A percentile compares a stretch with the other conserved stretches of the same genome.
Evolutionary conservation across 2,888 invertebrate genomes (phyloP).

Genomic region (Zonitis immaculata): DNA sequence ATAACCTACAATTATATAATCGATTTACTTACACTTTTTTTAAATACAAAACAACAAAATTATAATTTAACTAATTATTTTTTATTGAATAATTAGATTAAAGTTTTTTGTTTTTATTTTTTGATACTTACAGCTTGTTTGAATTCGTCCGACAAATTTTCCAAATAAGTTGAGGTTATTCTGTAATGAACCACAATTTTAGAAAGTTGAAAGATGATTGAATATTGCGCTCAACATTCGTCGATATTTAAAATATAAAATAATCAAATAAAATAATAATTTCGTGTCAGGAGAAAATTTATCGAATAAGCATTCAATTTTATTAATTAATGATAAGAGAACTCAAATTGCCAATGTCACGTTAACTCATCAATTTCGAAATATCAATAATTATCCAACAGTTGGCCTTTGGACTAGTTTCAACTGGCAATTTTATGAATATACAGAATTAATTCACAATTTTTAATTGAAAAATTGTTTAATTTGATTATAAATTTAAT

Average conservation of each 20-base stretch:
- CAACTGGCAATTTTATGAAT: background rate
- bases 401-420: background rate
- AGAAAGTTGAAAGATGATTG: background rate
- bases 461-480: background rate
- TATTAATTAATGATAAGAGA: background rate
- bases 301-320: too few species aligned
- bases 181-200: background rate
- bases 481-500: too few species aligned
- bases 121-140: background rate
- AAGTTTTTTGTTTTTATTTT: background rate
- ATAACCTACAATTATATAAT: conserved; percentile 21
- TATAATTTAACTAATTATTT: background rate
- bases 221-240: background rate
- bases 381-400: background rate
- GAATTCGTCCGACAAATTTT: conserved; percentile 1
- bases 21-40: background rate
- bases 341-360: background rate
- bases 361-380: conserved; percentile 1
- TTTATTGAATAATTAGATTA: background rate
- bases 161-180: conserved; percentile 3
- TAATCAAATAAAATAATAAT: too few species aligned
- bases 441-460: background rate
- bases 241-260: background rate
- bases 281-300: too few species aligned
- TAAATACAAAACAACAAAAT: background rate